Base-by-base conservation (phyloP, 2,797 vertebrate genomes). In the Phrynocephalus forsythii region DNA sequence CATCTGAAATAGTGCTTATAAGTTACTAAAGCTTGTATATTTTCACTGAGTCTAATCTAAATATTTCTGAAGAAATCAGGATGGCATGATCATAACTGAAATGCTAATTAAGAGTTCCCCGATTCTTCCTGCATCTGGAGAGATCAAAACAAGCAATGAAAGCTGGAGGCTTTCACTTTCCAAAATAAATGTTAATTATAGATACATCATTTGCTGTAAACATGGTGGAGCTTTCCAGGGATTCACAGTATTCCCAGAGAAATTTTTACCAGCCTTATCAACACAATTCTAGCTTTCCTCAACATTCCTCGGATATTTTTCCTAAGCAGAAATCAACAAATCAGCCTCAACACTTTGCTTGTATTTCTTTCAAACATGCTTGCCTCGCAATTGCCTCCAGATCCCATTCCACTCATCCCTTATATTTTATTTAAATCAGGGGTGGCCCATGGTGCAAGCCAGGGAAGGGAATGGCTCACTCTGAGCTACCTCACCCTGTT, bases 121-220 rank as follows among this genome's bases (percentile, higher is more conserved):
- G 75, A 16, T 30, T 44, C 92, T 90, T 92, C 88, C 83, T 92
- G 80, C 13, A 24, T 95, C 88, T 91, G 78, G 56, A 86, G 87
- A 88, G 33, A 50, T 18, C 68, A 56, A 71, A 83, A 11, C 48
- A 83, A 72, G 20, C 52, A 86, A 10, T 81, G 82, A 80, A 82
- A 16, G 69, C 89, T 44, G 60, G 90, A 90, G 91, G 93, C 82
- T 71, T 15, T 8, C 4, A 87, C 1, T 1, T 7, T 87, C 60
- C 1, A 5, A 91, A 87, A 86, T 92, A 93, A 90, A 88, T 0
- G 0, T 83, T 90, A 93, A 90, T 92, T 88, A 67, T 13, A 88
- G 90, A 73, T 4, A 9, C 20, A 75, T 71, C 16, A n/a, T 71
- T 71, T 52, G 48, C n/a, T 83, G 28, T 30, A 69, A 72, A 72